phyloP scores from a whole-genome alignment of 2,797 vertebrate genomes.

The Premnoplex brunnescens region DNA sequence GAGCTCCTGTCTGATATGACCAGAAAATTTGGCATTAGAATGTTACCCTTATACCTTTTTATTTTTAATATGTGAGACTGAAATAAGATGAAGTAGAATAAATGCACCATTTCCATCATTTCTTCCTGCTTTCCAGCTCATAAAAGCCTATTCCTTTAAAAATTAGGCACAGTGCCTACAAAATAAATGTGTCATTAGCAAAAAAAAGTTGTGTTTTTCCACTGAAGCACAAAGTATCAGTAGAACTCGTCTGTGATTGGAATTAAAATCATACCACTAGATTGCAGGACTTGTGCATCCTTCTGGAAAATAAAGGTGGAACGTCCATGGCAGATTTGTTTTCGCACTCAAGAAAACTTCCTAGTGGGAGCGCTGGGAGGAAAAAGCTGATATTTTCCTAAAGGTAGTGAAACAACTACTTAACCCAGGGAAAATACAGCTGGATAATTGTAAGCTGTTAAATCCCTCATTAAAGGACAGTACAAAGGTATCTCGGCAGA shows the following conservation, averaged over 20 bases:
- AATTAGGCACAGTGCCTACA: neutral
- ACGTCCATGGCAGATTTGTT: neutral
- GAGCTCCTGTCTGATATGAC: neutral
- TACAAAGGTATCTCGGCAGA: conserved; percentile 51
- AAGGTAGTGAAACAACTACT: conserved; percentile 21
- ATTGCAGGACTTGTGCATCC: neutral
- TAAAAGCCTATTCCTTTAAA: conserved; percentile 6
- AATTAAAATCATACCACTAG: conserved; percentile 24
- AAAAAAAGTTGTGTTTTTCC: conserved; percentile 37
- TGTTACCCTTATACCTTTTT: neutral
- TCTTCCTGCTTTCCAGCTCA: neutral
- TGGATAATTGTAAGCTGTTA: conserved; percentile 50
- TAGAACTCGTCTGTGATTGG: conserved; percentile 22
- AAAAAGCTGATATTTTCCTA: conserved; percentile 40
- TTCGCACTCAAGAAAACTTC: conserved; percentile 22
- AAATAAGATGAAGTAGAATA: neutral
- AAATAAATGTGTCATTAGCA: neutral
- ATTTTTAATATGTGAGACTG: neutral
- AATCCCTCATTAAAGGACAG: conserved; percentile 69
- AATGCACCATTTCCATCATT: neutral
- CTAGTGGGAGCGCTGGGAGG: neutral
- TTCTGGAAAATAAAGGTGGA: neutral
- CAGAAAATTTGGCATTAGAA: neutral
- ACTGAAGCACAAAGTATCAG: neutral
- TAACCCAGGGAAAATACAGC: conserved; percentile 53